A percentile compares a stretch with the other conserved stretches of the same genome.
phyloP scores from a whole-genome alignment of 2,888 invertebrate genomes.

The Lochmaea crataegi region DNA sequence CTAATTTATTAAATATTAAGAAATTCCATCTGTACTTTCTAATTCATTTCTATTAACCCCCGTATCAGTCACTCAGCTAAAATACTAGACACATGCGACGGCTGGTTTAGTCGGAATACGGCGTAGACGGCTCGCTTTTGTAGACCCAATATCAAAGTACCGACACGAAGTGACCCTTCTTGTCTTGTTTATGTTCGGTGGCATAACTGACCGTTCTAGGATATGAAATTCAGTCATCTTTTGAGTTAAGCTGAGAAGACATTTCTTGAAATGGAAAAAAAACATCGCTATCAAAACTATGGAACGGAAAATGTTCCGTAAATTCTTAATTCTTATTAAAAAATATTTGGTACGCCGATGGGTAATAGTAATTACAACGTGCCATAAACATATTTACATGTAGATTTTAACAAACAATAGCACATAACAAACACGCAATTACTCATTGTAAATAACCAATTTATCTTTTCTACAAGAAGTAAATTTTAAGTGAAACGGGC shows the following conservation, averaged over 20 bases:
- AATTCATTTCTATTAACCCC: no score
- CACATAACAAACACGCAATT: constrained; percentile 14
- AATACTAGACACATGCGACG: no score
- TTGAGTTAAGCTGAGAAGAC: constrained; percentile 1
- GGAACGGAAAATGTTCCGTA: background rate
- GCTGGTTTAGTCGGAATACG: no score
- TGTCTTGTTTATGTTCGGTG: no score
- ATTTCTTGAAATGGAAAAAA: constrained; percentile 12
- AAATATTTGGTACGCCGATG: background rate
- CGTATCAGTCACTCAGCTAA: no score
- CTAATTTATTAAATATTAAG: no score
- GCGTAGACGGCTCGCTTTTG: no score
- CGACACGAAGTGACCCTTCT: no score
- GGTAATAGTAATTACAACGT: background rate
- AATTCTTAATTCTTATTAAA: background rate
- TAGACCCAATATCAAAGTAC: no score
- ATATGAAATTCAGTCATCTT: constrained; percentile 2
- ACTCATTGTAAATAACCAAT: constrained; percentile 5
- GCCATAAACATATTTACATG: constrained; percentile 12
- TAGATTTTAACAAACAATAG: constrained; percentile 12
- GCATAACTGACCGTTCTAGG: background rate
- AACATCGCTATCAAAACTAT: background rate
- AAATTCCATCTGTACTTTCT: no score
- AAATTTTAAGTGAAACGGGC: constrained; percentile 6
- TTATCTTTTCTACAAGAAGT: constrained; percentile 13